Conservation (phyloP, 2,888 invertebrate genomes). For the Oxycera nigricornis region DNA sequence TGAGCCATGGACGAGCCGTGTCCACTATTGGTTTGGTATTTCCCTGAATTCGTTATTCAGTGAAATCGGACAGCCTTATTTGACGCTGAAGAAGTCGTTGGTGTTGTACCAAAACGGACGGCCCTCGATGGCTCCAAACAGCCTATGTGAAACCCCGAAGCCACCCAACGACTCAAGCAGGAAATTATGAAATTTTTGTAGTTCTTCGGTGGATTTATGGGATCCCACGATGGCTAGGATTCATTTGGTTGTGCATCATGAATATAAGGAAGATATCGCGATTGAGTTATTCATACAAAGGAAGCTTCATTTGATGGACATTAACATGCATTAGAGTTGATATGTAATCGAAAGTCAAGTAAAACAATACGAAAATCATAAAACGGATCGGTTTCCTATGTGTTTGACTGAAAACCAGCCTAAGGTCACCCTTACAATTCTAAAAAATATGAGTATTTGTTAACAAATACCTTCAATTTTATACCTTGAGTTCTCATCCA, state of each 20-base stretch:
- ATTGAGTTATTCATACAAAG: constrained; percentile 26
- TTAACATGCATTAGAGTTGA: neutral
- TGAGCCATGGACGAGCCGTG: neutral
- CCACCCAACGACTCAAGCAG: constrained; percentile 24
- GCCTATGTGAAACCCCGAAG: constrained; percentile 5
- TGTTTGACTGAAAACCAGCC: too few species aligned
- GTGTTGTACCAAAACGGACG: neutral
- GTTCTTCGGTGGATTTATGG: constrained; percentile 26
- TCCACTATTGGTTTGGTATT: constrained; percentile 30
- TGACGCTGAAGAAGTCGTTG: constrained; percentile 16
- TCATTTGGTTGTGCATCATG: constrained; percentile 1
- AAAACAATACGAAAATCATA: too few species aligned
- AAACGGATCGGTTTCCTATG: too few species aligned
- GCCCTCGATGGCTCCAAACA: neutral
- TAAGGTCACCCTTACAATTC: too few species aligned
- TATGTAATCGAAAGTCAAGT: too few species aligned
- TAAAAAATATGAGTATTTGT: too few species aligned
- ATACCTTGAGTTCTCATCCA: too few species aligned
- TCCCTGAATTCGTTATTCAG: constrained; percentile 29
- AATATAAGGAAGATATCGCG: neutral
- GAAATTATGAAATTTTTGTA: constrained; percentile 36
- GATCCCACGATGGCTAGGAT: constrained; percentile 7
- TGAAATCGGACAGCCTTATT: constrained; percentile 19
- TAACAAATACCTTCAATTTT: too few species aligned
- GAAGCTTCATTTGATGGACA: neutral